These are phyloP conservation scores for Chironomus striatipennis DNA, from an alignment of 1,140 invertebrate species.

Conservation along the genomic window DNA sequence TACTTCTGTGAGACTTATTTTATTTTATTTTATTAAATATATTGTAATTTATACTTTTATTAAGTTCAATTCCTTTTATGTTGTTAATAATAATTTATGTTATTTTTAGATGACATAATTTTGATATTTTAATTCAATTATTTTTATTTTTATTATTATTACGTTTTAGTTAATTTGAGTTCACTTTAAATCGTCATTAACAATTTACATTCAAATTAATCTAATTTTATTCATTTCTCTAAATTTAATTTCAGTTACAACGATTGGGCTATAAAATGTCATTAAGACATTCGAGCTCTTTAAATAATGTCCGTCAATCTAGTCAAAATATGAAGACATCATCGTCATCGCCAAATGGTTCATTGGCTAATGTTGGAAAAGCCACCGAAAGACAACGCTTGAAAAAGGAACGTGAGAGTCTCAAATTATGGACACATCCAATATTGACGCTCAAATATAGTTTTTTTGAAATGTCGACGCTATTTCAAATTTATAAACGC, in stretches of 20 bases:
- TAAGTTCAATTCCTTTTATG: too few relatives aligned
- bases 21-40: too few relatives aligned
- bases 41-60: too few relatives aligned
- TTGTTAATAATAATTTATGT: too few relatives aligned
- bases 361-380: slow-evolving; percentile 3
- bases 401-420: slow-evolving; percentile 46
- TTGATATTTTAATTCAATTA: too few relatives aligned
- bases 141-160: too few relatives aligned
- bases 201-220: not conserved
- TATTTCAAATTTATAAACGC: slow-evolving; percentile 48
- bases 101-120: too few relatives aligned
- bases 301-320: slow-evolving; percentile 15
- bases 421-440: slow-evolving; percentile 83
- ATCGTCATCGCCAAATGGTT: slow-evolving; percentile 22
- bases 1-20: too few relatives aligned
- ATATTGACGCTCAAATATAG: slow-evolving; percentile 78
- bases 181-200: too few relatives aligned
- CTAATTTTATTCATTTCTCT: not conserved
- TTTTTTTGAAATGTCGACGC: slow-evolving; percentile 59
- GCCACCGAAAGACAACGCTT: slow-evolving; percentile 39
- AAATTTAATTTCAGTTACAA: slow-evolving; percentile 36
- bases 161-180: too few relatives aligned
- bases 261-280: slow-evolving; percentile 40
- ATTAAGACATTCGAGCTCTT: slow-evolving; percentile 11
- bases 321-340: not conserved